phyloP scores from a whole-genome alignment of 2,113 vertebrate species.

The Pycnonotus jocosus region DNA sequence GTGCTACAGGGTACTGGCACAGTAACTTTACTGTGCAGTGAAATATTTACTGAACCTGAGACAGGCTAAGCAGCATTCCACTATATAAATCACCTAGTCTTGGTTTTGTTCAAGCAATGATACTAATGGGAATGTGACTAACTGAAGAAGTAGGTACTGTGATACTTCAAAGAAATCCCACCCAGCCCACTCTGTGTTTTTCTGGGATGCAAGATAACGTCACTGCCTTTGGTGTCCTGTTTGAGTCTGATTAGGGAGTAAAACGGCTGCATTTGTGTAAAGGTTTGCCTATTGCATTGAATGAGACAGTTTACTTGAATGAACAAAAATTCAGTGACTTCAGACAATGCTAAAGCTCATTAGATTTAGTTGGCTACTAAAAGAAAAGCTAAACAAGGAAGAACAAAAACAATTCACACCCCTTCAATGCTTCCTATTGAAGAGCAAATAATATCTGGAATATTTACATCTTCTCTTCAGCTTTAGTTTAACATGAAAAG shows the following conservation, averaged over 20 bases:
- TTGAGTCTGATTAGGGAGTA: not conserved
- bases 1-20: not conserved
- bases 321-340: not conserved
- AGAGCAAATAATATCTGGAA: not conserved
- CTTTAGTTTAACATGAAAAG: not conserved
- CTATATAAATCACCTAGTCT: not conserved
- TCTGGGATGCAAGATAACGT: not conserved
- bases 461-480: not conserved
- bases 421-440: not conserved
- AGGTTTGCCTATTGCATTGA: not conserved
- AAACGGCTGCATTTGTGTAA: not conserved
- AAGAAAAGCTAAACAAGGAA: not conserved
- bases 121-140: not conserved
- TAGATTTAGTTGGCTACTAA: not conserved
- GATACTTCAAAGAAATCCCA: not conserved
- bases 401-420: not conserved
- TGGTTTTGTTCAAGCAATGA: not conserved
- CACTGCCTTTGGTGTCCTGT: not conserved
- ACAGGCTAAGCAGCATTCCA: not conserved
- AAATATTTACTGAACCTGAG: not conserved
- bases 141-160: not conserved
- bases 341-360: not conserved
- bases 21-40: not conserved
- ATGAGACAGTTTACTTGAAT: not conserved
- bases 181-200: not conserved